Percentiles rank a stretch among this genome's conserved stretches.
These are phyloP conservation scores for Vombatus ursinus DNA, from an alignment of 2,113 vertebrate genomes.

Conservation along the genomic window DNA sequence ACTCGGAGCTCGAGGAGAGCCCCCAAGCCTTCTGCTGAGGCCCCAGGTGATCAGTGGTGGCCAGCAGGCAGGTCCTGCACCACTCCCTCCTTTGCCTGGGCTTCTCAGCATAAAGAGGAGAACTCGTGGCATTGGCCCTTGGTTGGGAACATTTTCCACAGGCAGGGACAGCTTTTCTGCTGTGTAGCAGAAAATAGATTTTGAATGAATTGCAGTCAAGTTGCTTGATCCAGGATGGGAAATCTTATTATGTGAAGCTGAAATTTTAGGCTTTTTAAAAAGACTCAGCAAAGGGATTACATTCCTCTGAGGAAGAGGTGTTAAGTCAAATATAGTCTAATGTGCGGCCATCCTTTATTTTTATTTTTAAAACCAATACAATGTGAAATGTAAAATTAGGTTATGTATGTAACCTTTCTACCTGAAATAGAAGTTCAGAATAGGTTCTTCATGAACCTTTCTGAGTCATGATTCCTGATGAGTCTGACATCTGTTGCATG, in stretches of 20 bases:
- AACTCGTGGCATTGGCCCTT: background rate
- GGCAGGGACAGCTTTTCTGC: background rate
- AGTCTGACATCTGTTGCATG: background rate
- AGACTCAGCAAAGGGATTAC: background rate
- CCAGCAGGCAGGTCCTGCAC: background rate
- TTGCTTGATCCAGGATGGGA: background rate
- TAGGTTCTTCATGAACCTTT: background rate
- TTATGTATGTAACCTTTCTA: background rate
- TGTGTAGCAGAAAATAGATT: background rate
- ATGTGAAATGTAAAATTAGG: background rate
- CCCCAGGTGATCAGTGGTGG: constrained; percentile 82
- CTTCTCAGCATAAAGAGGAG: background rate
- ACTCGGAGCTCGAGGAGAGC: constrained; percentile 74
- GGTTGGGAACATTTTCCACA: background rate
- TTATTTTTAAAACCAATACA: background rate
- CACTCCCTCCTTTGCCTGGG: background rate
- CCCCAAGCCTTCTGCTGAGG: constrained; percentile 81
- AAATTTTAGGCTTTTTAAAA: background rate
- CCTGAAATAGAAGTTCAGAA: background rate
- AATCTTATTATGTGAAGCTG: fast-evolving
- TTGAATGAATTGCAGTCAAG: background rate
- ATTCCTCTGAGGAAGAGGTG: background rate
- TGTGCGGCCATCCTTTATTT: background rate
- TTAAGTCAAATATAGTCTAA: background rate
- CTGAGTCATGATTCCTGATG: background rate